These are phyloP conservation scores for Argya squamiceps DNA, from an alignment of 2,797 vertebrate genomes.

Conservation along the genomic window DNA sequence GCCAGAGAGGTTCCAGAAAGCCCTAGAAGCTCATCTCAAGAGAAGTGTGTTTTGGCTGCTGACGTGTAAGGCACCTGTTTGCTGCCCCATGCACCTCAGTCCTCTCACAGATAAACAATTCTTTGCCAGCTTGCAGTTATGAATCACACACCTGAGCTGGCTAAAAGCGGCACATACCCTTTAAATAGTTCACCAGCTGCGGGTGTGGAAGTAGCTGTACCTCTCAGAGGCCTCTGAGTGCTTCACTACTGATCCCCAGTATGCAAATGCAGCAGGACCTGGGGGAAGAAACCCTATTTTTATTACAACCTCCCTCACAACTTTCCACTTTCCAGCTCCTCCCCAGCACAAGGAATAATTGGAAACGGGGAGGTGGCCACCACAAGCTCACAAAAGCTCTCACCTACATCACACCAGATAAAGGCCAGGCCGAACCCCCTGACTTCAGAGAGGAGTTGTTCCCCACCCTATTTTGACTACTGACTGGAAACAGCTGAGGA, in stretches of 20 bases:
- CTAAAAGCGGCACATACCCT: background rate
- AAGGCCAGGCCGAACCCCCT: background rate
- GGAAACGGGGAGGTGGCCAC: background rate
- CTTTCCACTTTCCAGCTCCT: background rate
- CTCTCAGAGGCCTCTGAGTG: background rate
- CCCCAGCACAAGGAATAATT: background rate
- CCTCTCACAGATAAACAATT: background rate
- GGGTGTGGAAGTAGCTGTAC: background rate
- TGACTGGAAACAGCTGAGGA: background rate
- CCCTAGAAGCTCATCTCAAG: background rate
- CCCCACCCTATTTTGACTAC: background rate
- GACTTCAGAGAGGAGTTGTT: background rate
- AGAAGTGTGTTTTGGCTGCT: background rate
- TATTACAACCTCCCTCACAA: background rate
- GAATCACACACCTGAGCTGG: background rate
- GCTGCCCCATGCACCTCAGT: background rate
- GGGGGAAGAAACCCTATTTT: background rate
- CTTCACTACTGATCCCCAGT: background rate
- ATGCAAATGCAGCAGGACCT: conserved; percentile 15
- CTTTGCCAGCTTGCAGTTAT: background rate
- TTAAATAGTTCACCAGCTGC: conserved; percentile 24
- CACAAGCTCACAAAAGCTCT: background rate
- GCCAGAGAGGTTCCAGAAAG: background rate
- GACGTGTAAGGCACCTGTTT: accelerated
- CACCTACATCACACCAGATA: background rate